phyloP scores from a whole-genome alignment of 53 echinoderm and acorn worm species.

The Astropecten irregularis region DNA sequence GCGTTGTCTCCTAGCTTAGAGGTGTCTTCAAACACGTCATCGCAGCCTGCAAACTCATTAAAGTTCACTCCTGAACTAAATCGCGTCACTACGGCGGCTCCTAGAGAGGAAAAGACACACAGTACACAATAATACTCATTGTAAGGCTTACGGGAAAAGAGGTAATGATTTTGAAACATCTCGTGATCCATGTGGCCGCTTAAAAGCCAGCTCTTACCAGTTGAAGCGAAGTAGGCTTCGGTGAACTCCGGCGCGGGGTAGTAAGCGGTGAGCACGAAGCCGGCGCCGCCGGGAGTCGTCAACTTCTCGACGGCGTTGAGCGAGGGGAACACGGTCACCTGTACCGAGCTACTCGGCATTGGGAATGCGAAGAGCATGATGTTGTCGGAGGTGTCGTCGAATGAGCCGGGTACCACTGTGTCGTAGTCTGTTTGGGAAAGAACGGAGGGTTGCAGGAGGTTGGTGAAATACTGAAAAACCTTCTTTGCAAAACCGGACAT shows the following conservation, averaged over 20 bases:
- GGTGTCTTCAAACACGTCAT: constrained; percentile 61
- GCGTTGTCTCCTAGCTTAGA: constrained; percentile 53
- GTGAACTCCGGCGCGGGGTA: constrained; percentile 51
- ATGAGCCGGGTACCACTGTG: constrained; percentile 19
- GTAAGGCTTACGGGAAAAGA: neutral
- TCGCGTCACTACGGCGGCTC: constrained; percentile 42
- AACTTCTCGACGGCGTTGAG: constrained; percentile 64
- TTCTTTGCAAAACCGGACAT: no score
- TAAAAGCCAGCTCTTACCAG: no score
- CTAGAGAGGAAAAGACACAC: constrained; percentile 18
- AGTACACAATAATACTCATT: neutral
- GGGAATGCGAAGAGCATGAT: constrained; percentile 46
- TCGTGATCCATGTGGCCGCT: no score
- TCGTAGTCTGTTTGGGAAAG: neutral
- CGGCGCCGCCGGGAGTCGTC: constrained; percentile 35
- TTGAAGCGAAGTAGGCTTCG: constrained; percentile 30
- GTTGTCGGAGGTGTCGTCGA: constrained; percentile 54
- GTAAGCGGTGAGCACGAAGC: constrained; percentile 63
- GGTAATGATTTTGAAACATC: neutral
- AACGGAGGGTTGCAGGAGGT: neutral
- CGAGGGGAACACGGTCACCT: constrained; percentile 50
- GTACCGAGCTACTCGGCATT: constrained; percentile 44
- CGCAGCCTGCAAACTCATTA: constrained; percentile 43
- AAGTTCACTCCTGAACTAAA: constrained; percentile 54
- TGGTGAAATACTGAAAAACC: no score